Conservation (phyloP, 2,113 vertebrate species). For the Lonchura striata region DNA sequence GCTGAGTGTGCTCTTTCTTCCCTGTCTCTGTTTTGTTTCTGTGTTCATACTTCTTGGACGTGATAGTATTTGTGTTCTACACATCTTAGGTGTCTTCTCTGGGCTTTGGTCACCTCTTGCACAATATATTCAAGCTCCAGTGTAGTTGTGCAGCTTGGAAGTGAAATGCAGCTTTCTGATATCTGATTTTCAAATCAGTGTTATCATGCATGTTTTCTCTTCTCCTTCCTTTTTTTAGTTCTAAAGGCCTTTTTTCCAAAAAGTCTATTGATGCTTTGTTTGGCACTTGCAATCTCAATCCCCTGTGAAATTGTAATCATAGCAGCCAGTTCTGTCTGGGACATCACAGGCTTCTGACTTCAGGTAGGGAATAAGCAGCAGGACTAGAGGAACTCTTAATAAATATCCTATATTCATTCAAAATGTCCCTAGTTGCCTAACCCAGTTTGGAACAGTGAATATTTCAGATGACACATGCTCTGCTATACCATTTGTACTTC, state of each 20-base stretch:
- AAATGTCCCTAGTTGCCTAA: slow-evolving; percentile 58
- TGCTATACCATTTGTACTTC: slow-evolving; percentile 23
- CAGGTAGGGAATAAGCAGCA: slow-evolving; percentile 50
- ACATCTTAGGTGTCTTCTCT: neutral
- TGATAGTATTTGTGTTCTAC: neutral
- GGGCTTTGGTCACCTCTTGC: neutral
- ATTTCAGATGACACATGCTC: slow-evolving; percentile 51
- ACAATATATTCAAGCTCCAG: neutral
- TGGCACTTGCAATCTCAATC: slow-evolving; percentile 1
- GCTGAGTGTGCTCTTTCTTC: neutral
- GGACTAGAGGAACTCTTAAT: slow-evolving; percentile 22
- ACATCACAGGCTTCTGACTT: slow-evolving; percentile 46
- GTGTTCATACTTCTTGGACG: neutral
- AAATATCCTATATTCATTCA: slow-evolving; percentile 43
- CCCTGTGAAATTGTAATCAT: slow-evolving; percentile 32
- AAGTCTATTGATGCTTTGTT: slow-evolving; percentile 17
- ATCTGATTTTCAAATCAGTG: neutral
- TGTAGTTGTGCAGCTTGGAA: neutral
- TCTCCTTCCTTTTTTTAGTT: neutral
- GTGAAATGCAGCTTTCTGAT: neutral
- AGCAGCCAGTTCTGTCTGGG: slow-evolving; percentile 19
- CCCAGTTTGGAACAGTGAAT: slow-evolving; percentile 57
- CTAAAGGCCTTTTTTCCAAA: neutral
- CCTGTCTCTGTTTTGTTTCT: neutral
- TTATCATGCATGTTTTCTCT: neutral